A percentile compares a stretch with the other conserved stretches of the same genome.
Conservation (phyloP, 2,797 vertebrate genomes). For the Tapirus indicus region DNA sequence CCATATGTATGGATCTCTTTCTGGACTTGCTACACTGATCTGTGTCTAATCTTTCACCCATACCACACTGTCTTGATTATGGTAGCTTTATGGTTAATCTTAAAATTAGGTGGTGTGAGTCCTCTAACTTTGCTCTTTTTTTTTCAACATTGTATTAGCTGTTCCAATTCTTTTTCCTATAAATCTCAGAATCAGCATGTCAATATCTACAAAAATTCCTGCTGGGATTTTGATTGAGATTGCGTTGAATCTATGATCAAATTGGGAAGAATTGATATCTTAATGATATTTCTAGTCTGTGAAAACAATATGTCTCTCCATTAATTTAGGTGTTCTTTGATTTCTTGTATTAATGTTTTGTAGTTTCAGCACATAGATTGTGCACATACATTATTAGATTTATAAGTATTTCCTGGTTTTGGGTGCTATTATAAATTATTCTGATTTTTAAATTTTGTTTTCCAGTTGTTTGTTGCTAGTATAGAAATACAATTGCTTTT, state of each 20-base stretch:
- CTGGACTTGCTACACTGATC: background rate
- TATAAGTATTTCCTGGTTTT: background rate
- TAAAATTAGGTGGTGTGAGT: background rate
- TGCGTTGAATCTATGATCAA: background rate
- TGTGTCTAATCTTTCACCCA: background rate
- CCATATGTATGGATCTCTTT: background rate
- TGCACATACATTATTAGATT: background rate
- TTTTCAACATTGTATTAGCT: background rate
- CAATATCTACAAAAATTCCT: background rate
- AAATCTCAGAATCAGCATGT: background rate
- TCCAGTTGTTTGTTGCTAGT: background rate
- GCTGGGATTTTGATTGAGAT: background rate
- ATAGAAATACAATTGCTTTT: background rate
- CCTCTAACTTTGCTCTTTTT: background rate
- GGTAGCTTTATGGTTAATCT: background rate
- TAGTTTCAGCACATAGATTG: background rate
- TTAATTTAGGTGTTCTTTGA: background rate
- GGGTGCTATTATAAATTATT: background rate
- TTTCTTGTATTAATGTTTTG: background rate
- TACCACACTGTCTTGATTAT: background rate
- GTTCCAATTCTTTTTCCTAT: background rate
- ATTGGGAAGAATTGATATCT: background rate
- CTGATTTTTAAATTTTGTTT: slow-evolving; percentile 11
- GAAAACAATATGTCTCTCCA: background rate
- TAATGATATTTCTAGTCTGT: background rate